phyloP scores from a whole-genome alignment of 2,113 vertebrate genomes.

The Apteryx owenii region DNA sequence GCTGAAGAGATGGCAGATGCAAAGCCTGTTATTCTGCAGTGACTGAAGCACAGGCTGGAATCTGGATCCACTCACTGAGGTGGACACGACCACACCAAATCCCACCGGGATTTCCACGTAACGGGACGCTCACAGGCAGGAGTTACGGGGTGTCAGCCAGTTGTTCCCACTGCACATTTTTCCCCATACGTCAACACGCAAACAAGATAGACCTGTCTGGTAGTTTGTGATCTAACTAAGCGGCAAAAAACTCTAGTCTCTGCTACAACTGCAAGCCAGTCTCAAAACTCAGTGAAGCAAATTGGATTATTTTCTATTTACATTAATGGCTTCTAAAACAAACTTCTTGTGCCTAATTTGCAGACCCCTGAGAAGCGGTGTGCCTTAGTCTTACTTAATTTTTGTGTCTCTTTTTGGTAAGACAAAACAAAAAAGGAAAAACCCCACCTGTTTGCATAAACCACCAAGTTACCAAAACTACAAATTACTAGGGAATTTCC shows the following conservation, averaged over 20 bases:
- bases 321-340: background rate
- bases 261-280: background rate
- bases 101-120: background rate
- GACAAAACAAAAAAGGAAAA: background rate
- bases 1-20: background rate
- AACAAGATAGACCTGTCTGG: too few relatives aligned
- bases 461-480: background rate
- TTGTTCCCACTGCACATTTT: background rate
- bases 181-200: background rate
- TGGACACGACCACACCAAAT: background rate
- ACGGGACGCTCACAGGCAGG: background rate
- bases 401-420: background rate
- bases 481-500: background rate
- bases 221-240: background rate
- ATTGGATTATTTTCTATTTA: background rate
- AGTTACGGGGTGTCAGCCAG: background rate
- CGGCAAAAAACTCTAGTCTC: background rate
- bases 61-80: fast-evolving
- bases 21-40: background rate
- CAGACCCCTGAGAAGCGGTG: background rate
- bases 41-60: background rate
- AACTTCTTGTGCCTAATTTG: background rate
- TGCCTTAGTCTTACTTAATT: background rate
- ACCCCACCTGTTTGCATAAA: background rate
- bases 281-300: background rate